Base-by-base conservation (phyloP, 2,888 invertebrate genomes). In the Drosophila picticornis region DNA sequence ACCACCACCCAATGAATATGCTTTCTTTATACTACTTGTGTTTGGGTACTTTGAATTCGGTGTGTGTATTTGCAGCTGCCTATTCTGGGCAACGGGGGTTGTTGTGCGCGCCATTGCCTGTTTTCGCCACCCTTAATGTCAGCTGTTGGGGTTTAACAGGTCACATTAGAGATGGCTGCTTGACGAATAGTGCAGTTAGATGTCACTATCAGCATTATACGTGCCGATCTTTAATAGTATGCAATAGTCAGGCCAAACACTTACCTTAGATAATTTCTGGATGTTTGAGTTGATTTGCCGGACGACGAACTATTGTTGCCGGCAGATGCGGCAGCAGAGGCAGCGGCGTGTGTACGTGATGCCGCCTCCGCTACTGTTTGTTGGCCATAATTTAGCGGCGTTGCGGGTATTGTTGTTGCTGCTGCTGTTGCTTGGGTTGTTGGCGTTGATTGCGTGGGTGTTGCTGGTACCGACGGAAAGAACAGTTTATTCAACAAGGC, bases 401-500 rank as follows among this genome's bases (percentile, higher is more conserved):
- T 31, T 38, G 46, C 40, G 10, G 53, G 10, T n/a, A 38, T 13
- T 31, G 31, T 4, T 31, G 29, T 16, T 25, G 57, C 7, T 16
- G n/a, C 13, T 38, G 56, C 10, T 55, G 55, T 31, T 57, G 78
- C 53, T 74, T 71, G 75, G 32, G 60, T 70, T 63, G 85, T 72
- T 43, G 68, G 58, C 71, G 75, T 72, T 43, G 77, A 56, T 70
- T 75, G 75, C 38, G 85, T 82, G 70, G 84, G 68, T 51, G 83
- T 58, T 59, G 74, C 62, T 94, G 91, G 75, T 93, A 95, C 96
- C 93, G 95, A 94, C 90, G 92, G 92, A 88, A 93, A 93, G 94
- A 96, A 95, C 85, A 96, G 93, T 94, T 96, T 96, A 92, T 96
- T 96, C 93, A 96, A 94, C 94, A 96, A 94, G 94, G 96, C 96